These are phyloP conservation scores for Lasaia peninsularis DNA, from an alignment of 1,140 invertebrate species.

Conservation along the genomic window DNA sequence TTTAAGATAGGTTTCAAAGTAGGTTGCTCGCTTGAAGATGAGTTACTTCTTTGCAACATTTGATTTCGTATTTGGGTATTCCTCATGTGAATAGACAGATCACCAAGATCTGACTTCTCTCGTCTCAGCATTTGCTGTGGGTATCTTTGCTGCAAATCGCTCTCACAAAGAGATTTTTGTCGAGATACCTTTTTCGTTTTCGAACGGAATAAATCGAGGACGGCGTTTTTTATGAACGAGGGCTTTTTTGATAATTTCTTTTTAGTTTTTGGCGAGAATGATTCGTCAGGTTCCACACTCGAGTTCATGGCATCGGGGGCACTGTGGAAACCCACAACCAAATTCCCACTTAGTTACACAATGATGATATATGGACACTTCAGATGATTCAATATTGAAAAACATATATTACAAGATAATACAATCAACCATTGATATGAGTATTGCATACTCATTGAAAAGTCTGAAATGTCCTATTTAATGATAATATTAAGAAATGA, in stretches of 20 bases:
- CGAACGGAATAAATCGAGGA: slow-evolving; percentile 74
- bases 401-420: slow-evolving; percentile 22
- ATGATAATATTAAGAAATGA: slow-evolving; percentile 52
- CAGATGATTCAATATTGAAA: slow-evolving; percentile 48
- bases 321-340: slow-evolving; percentile 76
- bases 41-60: slow-evolving; percentile 74
- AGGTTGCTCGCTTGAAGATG: slow-evolving; percentile 72
- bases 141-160: slow-evolving; percentile 66
- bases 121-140: slow-evolving; percentile 55
- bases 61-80: slow-evolving; percentile 65
- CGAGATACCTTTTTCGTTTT: slow-evolving; percentile 76
- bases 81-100: slow-evolving; percentile 56
- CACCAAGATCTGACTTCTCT: slow-evolving; percentile 67
- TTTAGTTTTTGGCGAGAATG: slow-evolving; percentile 74
- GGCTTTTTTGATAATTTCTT: slow-evolving; percentile 78
- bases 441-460: slow-evolving; percentile 38
- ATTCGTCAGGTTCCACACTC: slow-evolving; percentile 68
- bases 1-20: slow-evolving; percentile 70
- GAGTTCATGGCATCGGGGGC: slow-evolving; percentile 72
- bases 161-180: slow-evolving; percentile 72
- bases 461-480: slow-evolving; percentile 49
- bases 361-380: slow-evolving; percentile 54
- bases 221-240: slow-evolving; percentile 76
- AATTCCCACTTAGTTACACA: slow-evolving; percentile 72
- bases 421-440: slow-evolving; percentile 14